Evolutionary conservation across 1,140 invertebrate genomes (phyloP), one percentile per base, ranked within the genome.

Genomic region (Monochamus saltuarius): DNA sequence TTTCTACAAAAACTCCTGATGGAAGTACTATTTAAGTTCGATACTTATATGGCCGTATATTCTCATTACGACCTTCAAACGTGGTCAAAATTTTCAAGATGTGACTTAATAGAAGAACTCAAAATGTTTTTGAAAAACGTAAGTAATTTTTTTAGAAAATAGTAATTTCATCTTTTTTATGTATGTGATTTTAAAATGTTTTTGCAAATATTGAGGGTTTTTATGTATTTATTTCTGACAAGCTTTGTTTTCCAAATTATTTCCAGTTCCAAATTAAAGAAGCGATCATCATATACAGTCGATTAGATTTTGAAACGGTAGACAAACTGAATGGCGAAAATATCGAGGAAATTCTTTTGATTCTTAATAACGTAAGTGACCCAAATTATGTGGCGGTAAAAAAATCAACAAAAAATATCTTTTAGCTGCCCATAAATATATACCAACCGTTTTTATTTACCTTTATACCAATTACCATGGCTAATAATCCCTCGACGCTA

Each of bases 391-490:
- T 38, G 7, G 37, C 7, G 7, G 7, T 8, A 38, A 38, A 38
- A 38, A 8, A 38, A 10, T 14, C 7, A 45, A 10, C 14, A 45
- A 10, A 38, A 55, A 7, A 51, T 43, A 37, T 17, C 16, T 57
- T 57, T 22, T 10, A 68, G 64, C 14, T 66, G 10, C 42, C 60
- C 13, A 19, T 54, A 17, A 37, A 56, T 4, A 14, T 49, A 8
- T 55, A 46, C 19, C 29, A 63, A 46, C 43, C 66, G n/a, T 72
- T 72, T 52, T 39, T 72, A 13, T 54, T 57, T 2, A 61, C 52
- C 2, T 73, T 73, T 22, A 62, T 73, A 39, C 67, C 71, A 2
- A 38, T 65, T n/a, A 65, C 59, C 3, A 49, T 73, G 13, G 59
- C 57, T 13, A 52, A 65, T 42, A 14, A 50, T 7, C 65, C 71